Evolutionary conservation across 1,140 invertebrate genomes (phyloP).

Genomic region (Colletes gigas): DNA sequence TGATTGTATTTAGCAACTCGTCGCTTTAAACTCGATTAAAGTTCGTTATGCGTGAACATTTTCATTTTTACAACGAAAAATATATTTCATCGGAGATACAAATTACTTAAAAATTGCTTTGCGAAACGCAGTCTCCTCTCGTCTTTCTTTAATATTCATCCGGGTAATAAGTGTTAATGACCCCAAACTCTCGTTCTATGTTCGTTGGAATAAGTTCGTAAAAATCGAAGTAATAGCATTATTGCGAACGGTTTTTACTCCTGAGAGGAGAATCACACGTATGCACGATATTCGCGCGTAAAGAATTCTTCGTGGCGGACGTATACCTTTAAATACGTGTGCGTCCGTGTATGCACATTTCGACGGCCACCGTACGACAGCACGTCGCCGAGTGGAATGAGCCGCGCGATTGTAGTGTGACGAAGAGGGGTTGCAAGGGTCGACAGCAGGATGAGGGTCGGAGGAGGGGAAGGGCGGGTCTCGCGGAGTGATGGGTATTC

Average conservation of each 20-base stretch:
- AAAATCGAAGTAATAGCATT: constrained; percentile 58
- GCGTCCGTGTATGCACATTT: constrained; percentile 36
- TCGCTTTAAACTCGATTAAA: not conserved
- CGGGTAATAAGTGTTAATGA: not conserved
- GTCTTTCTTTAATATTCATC: not conserved
- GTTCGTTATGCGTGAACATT: not conserved
- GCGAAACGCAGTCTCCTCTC: not conserved
- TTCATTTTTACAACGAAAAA: not conserved
- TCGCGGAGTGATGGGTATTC: constrained; percentile 34
- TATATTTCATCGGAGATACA: not conserved
- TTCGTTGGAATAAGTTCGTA: constrained; percentile 8
- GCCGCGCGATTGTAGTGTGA: constrained; percentile 39
- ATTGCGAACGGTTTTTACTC: constrained; percentile 45
- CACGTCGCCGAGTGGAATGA: constrained; percentile 59
- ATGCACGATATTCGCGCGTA: constrained; percentile 16
- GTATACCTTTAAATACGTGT: constrained; percentile 31
- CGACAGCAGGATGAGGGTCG: constrained; percentile 21
- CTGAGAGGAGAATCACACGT: constrained; percentile 13
- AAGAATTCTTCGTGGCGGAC: constrained; percentile 15
- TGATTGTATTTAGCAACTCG: no score
- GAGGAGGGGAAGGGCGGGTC: constrained; percentile 29
- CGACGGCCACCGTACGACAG: constrained; percentile 51
- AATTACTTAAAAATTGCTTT: not conserved
- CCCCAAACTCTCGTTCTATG: not conserved
- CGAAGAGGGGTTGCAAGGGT: constrained; percentile 48